These are phyloP conservation scores for Sesamia nonagrioides DNA, from an alignment of 1,140 invertebrate species.

Conservation along the genomic window DNA sequence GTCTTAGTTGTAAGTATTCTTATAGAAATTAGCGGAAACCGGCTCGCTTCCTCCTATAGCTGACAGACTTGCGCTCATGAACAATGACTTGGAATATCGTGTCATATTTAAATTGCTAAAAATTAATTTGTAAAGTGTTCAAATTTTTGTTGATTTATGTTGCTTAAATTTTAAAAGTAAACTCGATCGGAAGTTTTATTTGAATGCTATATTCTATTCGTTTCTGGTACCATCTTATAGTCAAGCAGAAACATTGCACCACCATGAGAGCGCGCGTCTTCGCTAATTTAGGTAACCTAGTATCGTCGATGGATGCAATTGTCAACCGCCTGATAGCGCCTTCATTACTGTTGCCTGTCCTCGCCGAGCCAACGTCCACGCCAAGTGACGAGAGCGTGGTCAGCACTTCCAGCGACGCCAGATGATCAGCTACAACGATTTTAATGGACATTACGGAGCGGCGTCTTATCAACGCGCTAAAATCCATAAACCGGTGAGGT, in stretches of 20 bases:
- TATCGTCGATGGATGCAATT: background rate
- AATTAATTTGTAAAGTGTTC: no score
- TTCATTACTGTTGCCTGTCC: background rate
- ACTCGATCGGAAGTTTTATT: background rate
- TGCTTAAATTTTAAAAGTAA: background rate
- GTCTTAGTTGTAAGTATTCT: no score
- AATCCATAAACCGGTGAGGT: constrained; percentile 33
- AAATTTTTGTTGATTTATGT: no score
- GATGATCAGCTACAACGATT: background rate
- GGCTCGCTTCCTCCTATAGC: no score
- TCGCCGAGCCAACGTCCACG: background rate
- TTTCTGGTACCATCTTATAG: background rate
- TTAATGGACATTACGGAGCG: constrained; percentile 7
- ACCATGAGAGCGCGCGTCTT: background rate
- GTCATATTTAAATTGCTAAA: no score
- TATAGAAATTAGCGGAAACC: no score
- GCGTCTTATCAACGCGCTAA: constrained; percentile 3
- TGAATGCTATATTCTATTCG: background rate
- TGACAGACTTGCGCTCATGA: no score
- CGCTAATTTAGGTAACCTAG: background rate
- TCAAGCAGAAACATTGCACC: background rate
- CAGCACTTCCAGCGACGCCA: background rate
- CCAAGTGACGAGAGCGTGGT: background rate
- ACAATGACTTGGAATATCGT: no score
- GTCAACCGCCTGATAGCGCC: background rate